These are phyloP conservation scores for Cynodonichthys magdalenae DNA, from an alignment of 2,797 vertebrate genomes.

Conservation along the genomic window DNA sequence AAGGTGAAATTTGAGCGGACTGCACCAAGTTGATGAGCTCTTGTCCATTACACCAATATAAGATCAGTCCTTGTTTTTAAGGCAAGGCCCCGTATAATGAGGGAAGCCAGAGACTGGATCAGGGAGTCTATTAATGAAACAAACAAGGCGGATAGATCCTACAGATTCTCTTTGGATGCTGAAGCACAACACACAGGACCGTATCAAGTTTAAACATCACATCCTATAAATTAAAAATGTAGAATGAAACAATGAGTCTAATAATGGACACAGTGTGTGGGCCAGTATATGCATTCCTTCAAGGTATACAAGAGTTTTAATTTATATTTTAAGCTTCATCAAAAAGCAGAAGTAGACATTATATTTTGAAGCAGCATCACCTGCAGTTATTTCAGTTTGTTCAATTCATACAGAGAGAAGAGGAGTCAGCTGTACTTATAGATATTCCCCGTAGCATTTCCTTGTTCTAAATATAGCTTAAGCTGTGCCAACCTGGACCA, in stretches of 20 bases:
- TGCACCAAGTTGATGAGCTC: slow-evolving; percentile 20
- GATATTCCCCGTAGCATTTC: slow-evolving; percentile 62
- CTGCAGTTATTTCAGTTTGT: slow-evolving; percentile 17
- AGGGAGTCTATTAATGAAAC: slow-evolving; percentile 45
- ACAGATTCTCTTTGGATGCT: slow-evolving; percentile 14
- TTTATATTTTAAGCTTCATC: background rate
- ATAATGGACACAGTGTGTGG: too few species aligned
- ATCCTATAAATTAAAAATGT: too few species aligned
- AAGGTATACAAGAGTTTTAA: background rate
- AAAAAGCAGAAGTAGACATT: background rate
- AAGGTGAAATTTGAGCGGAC: slow-evolving; percentile 39
- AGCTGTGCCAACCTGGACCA: slow-evolving; percentile 40
- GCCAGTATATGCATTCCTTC: too few species aligned
- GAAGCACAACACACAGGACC: too few species aligned
- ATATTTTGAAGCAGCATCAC: too few species aligned
- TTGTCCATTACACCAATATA: slow-evolving; percentile 1
- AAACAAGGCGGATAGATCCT: slow-evolving; percentile 3
- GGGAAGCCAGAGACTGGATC: slow-evolving; percentile 48
- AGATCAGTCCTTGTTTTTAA: slow-evolving; percentile 46
- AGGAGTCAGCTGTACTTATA: slow-evolving; percentile 35
- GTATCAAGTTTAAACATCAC: too few species aligned
- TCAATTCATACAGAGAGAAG: slow-evolving; percentile 1
- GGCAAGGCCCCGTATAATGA: slow-evolving; percentile 30
- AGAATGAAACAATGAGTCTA: too few species aligned
- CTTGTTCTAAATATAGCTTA: slow-evolving; percentile 63